Percentiles rank a stretch among this genome's conserved stretches.
Evolutionary conservation across 1,140 invertebrate genomes (phyloP).

Genomic region (Harpegnathos saltator): DNA sequence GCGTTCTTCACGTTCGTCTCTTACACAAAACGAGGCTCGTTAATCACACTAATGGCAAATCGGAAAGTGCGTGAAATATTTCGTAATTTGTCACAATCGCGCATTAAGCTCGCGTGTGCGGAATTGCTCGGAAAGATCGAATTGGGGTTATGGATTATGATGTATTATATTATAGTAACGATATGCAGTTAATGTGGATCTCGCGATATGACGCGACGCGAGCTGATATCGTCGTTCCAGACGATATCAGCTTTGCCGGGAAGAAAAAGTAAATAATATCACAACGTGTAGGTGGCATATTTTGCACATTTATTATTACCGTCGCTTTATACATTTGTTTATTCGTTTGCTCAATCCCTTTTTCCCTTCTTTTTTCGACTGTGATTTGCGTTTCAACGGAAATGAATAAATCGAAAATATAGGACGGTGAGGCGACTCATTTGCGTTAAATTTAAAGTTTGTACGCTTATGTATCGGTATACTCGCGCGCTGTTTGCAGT

Average conservation of each 20-base stretch:
- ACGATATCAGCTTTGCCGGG: too few species aligned
- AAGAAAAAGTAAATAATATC: too few species aligned
- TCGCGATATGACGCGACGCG: not conserved
- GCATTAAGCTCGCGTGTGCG: not conserved
- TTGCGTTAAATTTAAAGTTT: not conserved
- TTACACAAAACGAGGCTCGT: too few species aligned
- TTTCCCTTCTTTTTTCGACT: not conserved
- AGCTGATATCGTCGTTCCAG: too few species aligned
- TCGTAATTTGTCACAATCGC: not conserved
- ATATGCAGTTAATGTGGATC: not conserved
- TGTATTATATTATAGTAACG: not conserved
- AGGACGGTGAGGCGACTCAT: not conserved
- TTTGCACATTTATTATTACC: too few species aligned
- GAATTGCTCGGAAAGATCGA: not conserved
- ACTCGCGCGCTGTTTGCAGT: not conserved
- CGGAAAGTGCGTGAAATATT: not conserved
- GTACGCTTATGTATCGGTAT: not conserved
- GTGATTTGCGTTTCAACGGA: not conserved
- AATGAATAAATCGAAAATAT: not conserved
- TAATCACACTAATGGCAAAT: not conserved
- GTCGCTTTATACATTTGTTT: too few species aligned
- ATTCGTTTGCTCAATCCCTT: not conserved
- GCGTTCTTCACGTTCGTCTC: too few species aligned
- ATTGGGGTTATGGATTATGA: not conserved
- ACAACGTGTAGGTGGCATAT: not conserved